These are phyloP conservation scores for Metaphire vulgaris DNA, from an alignment of 1,140 invertebrate genomes.

Conservation along the genomic window DNA sequence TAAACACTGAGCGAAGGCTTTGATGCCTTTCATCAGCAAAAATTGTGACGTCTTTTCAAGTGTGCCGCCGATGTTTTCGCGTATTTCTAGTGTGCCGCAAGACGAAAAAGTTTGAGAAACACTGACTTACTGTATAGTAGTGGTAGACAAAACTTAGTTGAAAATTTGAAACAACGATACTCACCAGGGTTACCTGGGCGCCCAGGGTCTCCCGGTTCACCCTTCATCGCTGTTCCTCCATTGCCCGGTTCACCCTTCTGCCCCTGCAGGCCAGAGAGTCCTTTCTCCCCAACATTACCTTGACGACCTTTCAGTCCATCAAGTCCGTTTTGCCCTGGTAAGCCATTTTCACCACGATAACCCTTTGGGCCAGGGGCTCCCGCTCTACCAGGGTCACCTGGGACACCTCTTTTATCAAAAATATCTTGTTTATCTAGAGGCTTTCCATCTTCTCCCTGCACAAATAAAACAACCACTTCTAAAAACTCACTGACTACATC, in stretches of 20 bases:
- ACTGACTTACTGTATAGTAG: too few relatives aligned
- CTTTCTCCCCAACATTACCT: not conserved
- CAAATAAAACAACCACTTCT: too few relatives aligned
- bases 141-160: too few relatives aligned
- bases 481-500: too few relatives aligned
- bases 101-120: too few relatives aligned
- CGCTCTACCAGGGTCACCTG: conserved; percentile 9
- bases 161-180: not conserved
- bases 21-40: too few relatives aligned
- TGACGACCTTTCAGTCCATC: not conserved
- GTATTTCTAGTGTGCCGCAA: too few relatives aligned
- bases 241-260: not conserved
- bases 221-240: conserved; percentile 16
- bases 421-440: not conserved
- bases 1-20: too few relatives aligned
- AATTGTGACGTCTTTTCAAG: too few relatives aligned
- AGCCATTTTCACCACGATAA: not conserved
- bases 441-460: not conserved
- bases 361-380: conserved; percentile 9
- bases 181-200: not conserved
- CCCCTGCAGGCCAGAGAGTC: not conserved
- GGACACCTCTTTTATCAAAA: conserved; percentile 13
- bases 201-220: not conserved
- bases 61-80: too few relatives aligned
- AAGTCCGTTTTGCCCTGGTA: conserved; percentile 1